Base-by-base conservation (phyloP, 2,888 invertebrate genomes). In the Ectobius pallidus region DNA sequence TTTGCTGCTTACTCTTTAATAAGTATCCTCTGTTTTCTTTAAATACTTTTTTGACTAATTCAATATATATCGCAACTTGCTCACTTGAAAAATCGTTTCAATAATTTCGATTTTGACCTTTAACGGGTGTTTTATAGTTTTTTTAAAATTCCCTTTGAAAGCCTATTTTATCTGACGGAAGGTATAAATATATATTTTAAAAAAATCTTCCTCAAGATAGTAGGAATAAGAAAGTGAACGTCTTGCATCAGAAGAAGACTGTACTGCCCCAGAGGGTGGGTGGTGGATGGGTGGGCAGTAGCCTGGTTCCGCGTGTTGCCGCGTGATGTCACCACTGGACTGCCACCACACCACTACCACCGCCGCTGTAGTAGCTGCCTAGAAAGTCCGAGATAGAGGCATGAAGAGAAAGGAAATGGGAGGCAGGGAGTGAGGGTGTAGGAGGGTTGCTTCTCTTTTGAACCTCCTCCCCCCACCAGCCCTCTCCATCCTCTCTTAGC, bases 261-360 rank as follows among this genome's bases (percentile, higher is more conserved):
- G 20, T 55, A 55, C 55, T 1, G 11, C 27, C 55, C 55, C 27
- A 55, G 55, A 27, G 55, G 55, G 27, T 55, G 58, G 30, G 58
- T 25, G 55, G 27, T 55, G 32, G 32, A 18, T 44, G 44, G 65
- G 42, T 65, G 65, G 65, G 65, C 62, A 63, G 61, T 61, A 61
- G 32, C 52, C 62, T 73, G 58, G 73, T 73, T 70, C 34, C 63
- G 67, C 67, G 58, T 44, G 70, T 62, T 49, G 70, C 72, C 73
- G 62, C 73, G 65, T 65, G 74, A 73, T 74, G 70, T 70, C 74
- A 62, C 74, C 74, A 72, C 74, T 42, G 72, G 32, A 70, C 70
- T 63, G 61, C 70, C 68, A 30, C 68, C 68, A 49, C 67, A 67
- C 67, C 44, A 27, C 67, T 44, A 27, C 68, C 32, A 22, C 30